Conservation (phyloP, 2,113 vertebrate species). For the Anthoscopus minutus region DNA sequence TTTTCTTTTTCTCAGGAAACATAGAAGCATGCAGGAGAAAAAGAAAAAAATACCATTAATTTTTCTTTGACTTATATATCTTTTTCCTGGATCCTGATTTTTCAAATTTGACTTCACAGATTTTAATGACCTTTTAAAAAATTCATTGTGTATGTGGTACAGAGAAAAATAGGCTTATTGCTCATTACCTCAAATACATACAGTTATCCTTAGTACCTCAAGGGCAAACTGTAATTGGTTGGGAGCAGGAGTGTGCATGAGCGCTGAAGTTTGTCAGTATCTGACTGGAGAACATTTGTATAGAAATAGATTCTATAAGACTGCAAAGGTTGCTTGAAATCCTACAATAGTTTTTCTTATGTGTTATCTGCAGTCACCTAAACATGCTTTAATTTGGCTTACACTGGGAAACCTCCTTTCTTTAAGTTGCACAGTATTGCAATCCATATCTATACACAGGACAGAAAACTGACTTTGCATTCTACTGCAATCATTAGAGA, state of each 20-base stretch:
- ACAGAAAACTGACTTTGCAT: not conserved
- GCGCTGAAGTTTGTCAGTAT: not conserved
- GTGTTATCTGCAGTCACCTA: not conserved
- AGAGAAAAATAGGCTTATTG: not conserved
- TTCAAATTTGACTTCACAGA: not conserved
- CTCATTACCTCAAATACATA: not conserved
- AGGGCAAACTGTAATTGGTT: not conserved
- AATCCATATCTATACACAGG: not conserved
- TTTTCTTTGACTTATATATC: not conserved
- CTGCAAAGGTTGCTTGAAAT: not conserved
- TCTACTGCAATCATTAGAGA: not conserved
- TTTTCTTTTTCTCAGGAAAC: not conserved
- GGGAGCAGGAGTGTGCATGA: not conserved
- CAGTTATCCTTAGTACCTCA: not conserved
- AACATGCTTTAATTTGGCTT: not conserved
- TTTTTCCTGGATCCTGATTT: not conserved
- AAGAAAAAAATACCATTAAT: not conserved
- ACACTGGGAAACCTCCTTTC: not conserved
- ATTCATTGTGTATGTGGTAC: not conserved
- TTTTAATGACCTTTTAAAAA: not conserved
- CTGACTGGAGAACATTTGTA: not conserved
- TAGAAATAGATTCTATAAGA: not conserved
- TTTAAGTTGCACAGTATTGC: not conserved
- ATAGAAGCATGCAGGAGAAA: fast-evolving
- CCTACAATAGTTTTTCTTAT: not conserved